These are phyloP conservation scores for Podiceps cristatus DNA, from an alignment of 2,113 vertebrate species.

Conservation along the genomic window DNA sequence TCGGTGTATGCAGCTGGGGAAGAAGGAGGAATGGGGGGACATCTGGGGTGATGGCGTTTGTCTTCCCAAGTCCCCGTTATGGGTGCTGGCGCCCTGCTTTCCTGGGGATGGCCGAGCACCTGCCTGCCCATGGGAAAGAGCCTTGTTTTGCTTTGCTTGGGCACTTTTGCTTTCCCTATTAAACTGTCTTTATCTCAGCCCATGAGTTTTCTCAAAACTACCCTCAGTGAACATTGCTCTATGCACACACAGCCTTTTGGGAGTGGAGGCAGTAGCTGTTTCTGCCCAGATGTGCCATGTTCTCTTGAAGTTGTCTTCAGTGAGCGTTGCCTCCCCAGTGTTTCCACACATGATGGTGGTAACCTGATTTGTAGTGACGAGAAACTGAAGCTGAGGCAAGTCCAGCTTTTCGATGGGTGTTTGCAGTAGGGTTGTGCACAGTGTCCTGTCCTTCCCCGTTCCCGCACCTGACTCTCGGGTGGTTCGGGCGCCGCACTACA, in stretches of 20 bases:
- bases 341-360: background rate
- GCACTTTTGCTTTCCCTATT: too few relatives aligned
- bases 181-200: too few relatives aligned
- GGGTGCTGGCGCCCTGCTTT: too few relatives aligned
- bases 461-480: fast-evolving
- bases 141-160: too few relatives aligned
- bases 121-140: too few relatives aligned
- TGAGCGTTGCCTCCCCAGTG: background rate
- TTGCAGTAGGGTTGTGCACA: background rate
- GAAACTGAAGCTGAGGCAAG: background rate
- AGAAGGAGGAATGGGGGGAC: too few relatives aligned
- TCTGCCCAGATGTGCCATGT: background rate
- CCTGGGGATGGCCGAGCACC: too few relatives aligned
- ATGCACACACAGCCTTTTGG: background rate
- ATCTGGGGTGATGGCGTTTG: too few relatives aligned
- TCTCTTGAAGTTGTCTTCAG: background rate
- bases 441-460: background rate
- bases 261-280: background rate
- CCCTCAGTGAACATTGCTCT: background rate
- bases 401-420: background rate
- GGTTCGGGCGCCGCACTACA: too few relatives aligned
- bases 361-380: background rate
- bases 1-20: too few relatives aligned
- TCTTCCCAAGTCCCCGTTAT: too few relatives aligned
- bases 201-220: background rate